Base-by-base conservation (phyloP, 2,113 vertebrate species). In the Rallus limicola region DNA sequence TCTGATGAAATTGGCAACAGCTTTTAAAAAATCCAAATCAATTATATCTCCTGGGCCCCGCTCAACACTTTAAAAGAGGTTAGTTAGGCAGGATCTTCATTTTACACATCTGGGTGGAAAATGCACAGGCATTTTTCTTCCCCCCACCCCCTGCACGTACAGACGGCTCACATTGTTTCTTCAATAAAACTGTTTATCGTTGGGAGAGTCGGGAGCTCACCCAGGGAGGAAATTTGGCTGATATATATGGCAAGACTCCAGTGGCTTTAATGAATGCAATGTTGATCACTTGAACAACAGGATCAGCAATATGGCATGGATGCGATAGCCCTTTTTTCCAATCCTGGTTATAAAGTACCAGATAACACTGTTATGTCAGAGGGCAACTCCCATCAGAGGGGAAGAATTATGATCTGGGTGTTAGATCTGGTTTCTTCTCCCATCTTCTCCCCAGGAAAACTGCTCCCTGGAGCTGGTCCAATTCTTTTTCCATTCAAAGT, bases 11-110 rank as follows among this genome's bases (percentile, higher is more conserved):
- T 58, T 92, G 86, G 93, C 95, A 94, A 55, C 0, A 0, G 94
- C 72, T 95, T 91, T 96, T 93, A 86, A 93, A 94, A 94, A 95
- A 95, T 67, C 92, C 95, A 79, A 86, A 94, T 76, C 88, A 94
- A 71, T 92, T 92, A 46, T 55, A 94, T 94, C 88, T 93, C 90
- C 74, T 72, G 83, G 83, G 90, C 88, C 70, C 34, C 1, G 34
- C 80, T 88, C 28, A 42, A 91, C 77, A 79, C 44, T 94, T 92
- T 69, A 50, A 89, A 97, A 92, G 80, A 91, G 62, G 95, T 93
- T 96, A 63, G 68, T 83, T 74, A 77, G 60, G 52, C 82, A 88
- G 71, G 40, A 85, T 76, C 87, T 85, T 80, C 12, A 26, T 84
- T 86, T 94, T 78, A 70, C 62, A 92, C 82, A 60, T 88, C 86